Evolutionary conservation across 2,113 vertebrate species (phyloP).

Genomic region (Proteles cristata): DNA sequence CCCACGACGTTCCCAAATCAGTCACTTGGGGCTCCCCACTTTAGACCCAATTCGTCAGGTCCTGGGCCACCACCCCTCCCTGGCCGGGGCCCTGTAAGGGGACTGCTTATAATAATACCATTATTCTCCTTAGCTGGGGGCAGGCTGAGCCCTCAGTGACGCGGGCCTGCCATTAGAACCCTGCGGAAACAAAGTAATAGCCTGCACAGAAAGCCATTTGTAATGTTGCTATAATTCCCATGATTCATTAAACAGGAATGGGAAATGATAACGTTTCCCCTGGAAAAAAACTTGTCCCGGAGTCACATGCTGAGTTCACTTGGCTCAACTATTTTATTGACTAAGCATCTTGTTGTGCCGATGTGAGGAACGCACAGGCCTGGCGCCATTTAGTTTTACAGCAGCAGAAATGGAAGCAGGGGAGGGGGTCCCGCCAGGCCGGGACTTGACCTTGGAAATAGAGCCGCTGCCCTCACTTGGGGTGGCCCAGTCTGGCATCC

Average conservation of each 20-base stretch:
- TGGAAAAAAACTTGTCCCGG: slow-evolving; percentile 91
- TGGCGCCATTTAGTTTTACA: slow-evolving; percentile 75
- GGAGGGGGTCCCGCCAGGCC: background rate
- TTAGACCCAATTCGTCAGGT: slow-evolving; percentile 1
- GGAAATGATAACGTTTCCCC: slow-evolving; percentile 96
- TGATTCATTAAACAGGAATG: slow-evolving; percentile 99
- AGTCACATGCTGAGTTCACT: slow-evolving; percentile 93
- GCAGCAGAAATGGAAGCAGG: slow-evolving; percentile 77
- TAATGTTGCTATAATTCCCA: slow-evolving; percentile 99
- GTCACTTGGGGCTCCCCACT: background rate
- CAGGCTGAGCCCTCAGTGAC: slow-evolving; percentile 94
- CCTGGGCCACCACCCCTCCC: background rate
- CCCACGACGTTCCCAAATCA: slow-evolving; percentile 19
- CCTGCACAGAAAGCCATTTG: slow-evolving; percentile 98
- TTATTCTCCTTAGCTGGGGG: slow-evolving; percentile 94
- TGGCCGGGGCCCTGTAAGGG: slow-evolving; percentile 91
- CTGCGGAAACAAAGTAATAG: slow-evolving; percentile 99
- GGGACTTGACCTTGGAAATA: slow-evolving; percentile 16
- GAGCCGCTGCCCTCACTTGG: background rate
- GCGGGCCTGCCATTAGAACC: slow-evolving; percentile 98
- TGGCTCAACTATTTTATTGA: slow-evolving; percentile 94
- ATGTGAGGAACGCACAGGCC: slow-evolving; percentile 86
- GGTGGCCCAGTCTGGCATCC: background rate
- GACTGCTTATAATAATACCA: slow-evolving; percentile 96
- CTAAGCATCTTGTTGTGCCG: slow-evolving; percentile 93